These are phyloP conservation scores for Melanerpes aurifrons DNA, from an alignment of 2,113 vertebrate genomes.

Conservation along the genomic window DNA sequence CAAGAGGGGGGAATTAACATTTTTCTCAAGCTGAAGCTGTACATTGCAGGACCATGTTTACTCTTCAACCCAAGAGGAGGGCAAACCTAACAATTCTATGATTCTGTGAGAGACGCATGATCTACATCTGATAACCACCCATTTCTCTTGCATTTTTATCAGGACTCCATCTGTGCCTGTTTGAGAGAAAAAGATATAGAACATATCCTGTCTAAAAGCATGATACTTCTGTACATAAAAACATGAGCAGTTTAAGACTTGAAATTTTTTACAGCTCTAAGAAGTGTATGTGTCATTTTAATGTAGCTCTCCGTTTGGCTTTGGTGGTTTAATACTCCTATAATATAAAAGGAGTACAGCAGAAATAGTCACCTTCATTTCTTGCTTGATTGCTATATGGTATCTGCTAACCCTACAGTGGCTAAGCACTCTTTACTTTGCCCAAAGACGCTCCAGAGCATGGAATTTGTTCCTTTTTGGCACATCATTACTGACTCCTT, in stretches of 20 bases:
- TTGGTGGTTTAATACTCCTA: background rate
- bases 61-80: background rate
- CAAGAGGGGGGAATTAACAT: rapidly evolving
- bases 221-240: background rate
- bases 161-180: background rate
- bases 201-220: background rate
- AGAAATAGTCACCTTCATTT: background rate
- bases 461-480: background rate
- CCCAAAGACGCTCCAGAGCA: background rate
- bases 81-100: background rate
- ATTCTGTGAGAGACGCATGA: background rate
- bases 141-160: background rate
- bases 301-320: background rate
- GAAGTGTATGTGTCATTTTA: background rate
- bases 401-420: background rate
- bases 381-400: background rate
- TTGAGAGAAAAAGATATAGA: background rate
- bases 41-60: background rate
- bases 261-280: background rate
- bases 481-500: background rate
- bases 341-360: background rate
- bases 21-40: background rate
- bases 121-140: background rate
- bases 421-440: background rate
- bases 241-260: background rate